A percentile compares a stretch with the other conserved stretches of the same genome.
These are phyloP conservation scores for Galaxea fascicularis DNA, from an alignment of 92 coral and sea anemone species.

Conservation along the genomic window DNA sequence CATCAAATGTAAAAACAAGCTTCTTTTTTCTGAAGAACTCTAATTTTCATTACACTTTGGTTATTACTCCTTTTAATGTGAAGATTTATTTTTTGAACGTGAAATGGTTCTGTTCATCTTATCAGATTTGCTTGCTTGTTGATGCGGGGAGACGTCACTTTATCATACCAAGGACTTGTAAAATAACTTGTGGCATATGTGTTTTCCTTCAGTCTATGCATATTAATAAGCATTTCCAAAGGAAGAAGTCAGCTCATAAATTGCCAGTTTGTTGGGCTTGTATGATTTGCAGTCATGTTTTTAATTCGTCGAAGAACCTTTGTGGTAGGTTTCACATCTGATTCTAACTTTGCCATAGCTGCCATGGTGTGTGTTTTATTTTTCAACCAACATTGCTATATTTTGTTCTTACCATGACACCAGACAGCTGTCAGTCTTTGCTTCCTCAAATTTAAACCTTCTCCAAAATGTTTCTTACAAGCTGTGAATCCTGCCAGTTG, in stretches of 20 bases:
- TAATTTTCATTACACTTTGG: background rate
- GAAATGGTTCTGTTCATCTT: background rate
- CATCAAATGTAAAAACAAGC: too few relatives aligned
- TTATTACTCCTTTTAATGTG: background rate
- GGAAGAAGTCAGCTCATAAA: background rate
- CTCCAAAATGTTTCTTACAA: too few relatives aligned
- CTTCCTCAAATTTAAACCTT: too few relatives aligned
- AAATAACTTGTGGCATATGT: background rate
- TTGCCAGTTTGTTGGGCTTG: background rate
- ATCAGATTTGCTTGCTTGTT: background rate
- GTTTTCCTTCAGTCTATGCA: background rate
- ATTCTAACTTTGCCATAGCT: background rate
- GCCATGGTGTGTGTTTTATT: background rate
- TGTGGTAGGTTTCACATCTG: background rate
- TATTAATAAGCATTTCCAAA: background rate
- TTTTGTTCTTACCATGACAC: too few relatives aligned
- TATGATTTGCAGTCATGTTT: background rate
- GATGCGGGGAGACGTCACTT: background rate
- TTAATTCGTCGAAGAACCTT: background rate
- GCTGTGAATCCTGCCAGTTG: too few relatives aligned
- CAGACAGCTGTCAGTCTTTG: too few relatives aligned
- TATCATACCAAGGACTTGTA: background rate
- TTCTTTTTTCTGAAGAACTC: too few relatives aligned
- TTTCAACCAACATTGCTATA: too few relatives aligned
- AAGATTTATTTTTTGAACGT: too few relatives aligned